Evolutionary conservation across 2,797 vertebrate species (phyloP), one percentile per base, ranked within the genome.

Genomic region (Crenichthys baileyi): DNA sequence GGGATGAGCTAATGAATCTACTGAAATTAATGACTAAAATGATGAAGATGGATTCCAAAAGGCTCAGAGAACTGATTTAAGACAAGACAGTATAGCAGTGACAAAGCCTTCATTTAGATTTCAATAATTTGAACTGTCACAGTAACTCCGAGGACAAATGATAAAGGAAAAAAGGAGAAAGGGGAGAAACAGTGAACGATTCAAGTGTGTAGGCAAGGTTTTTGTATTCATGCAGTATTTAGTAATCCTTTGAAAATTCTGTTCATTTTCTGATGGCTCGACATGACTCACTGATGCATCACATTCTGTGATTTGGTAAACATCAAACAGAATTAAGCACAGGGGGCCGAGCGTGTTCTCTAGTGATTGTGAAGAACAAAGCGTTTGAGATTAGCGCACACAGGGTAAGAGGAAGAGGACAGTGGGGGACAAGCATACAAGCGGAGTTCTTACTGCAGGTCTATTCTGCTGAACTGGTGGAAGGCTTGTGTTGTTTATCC

Each of bases 401-500:
- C 72, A 61, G 78, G 78, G 67, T 67, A 80, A 83, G 67, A 79
- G 68, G 73, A 86, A 80, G 72, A 88, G 48, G 72, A 83, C 84
- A 85, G 82, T 78, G 77, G 78, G 78, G 82, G 72, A 84, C 41
- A 79, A 78, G 75, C 68, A 75, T 53, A 83, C 75, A 81, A 70
- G 78, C 53, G 56, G 75, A 24, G 78, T 56, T 85, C 93, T 94
- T 93, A 94, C 94, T 76, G 85, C 77, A 41, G 90, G 84, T 90
- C 79, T 89, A 16, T 85, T 91, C 53, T 85, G 85, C 51, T 86
- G 90, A 75, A 84, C 13, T 20, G 82, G 50, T 79, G 79, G 72
- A 85, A 83, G 80, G 70, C 67, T 53, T 63, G 72, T 31, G 80
- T 79, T 80, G 79, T 85, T 89, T 76, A 89, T 81, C 58, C 75